Conservation (phyloP, 2,113 vertebrate species). For the Talpa occidentalis region DNA sequence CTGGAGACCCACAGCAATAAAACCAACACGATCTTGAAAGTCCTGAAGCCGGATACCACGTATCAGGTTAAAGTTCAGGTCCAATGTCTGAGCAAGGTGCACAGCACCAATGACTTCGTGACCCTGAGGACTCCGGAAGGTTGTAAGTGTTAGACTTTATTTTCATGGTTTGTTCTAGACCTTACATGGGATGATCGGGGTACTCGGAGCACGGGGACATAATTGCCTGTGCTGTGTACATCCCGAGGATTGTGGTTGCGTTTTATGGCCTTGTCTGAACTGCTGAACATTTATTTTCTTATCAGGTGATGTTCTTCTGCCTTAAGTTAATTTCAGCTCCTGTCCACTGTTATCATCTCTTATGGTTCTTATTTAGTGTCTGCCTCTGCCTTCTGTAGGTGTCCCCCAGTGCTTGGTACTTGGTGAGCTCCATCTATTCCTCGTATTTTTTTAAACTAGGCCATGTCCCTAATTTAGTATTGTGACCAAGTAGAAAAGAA, state of each 20-base stretch:
- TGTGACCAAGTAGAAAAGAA: not conserved
- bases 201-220: accelerated
- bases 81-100: slow-evolving; percentile 93
- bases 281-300: not conserved
- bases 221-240: accelerated
- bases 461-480: not conserved
- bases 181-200: not conserved
- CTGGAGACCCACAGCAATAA: slow-evolving; percentile 98
- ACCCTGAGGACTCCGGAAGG: slow-evolving; percentile 94
- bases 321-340: not conserved
- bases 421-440: not conserved
- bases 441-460: not conserved
- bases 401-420: not conserved
- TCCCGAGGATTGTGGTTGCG: not conserved
- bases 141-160: slow-evolving; percentile 87
- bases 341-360: not conserved
- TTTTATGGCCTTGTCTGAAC: not conserved
- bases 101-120: slow-evolving; percentile 94
- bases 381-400: not conserved
- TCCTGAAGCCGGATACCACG: slow-evolving; percentile 94
- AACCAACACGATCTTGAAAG: slow-evolving; percentile 90
- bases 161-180: accelerated
- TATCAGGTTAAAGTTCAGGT: slow-evolving; percentile 97
- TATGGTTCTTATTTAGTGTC: not conserved
- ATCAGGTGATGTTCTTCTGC: not conserved